Conservation (phyloP, 2,888 invertebrate genomes). For the Thera obeliscata region DNA sequence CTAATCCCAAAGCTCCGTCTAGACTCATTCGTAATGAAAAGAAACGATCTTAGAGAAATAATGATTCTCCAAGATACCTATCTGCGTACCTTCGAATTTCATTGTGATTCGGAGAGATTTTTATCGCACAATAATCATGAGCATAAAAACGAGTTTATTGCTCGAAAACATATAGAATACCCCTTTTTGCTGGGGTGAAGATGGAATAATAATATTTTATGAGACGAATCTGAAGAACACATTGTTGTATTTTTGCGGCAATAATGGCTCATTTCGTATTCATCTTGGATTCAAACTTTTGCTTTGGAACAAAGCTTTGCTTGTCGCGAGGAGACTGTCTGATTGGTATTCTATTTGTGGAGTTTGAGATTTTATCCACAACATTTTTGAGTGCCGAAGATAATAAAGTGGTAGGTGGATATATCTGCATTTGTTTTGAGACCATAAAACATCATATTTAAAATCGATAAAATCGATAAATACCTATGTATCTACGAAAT, state of each 20-base stretch:
- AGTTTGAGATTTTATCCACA: slow-evolving; percentile 22
- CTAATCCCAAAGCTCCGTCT: slow-evolving; percentile 21
- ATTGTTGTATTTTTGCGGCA: slow-evolving; percentile 36
- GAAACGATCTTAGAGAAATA: slow-evolving; percentile 22
- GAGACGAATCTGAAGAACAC: slow-evolving; percentile 35
- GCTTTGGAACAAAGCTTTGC: slow-evolving; percentile 40
- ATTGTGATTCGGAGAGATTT: slow-evolving; percentile 34
- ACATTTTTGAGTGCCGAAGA: slow-evolving; percentile 5
- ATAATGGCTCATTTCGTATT: slow-evolving; percentile 41
- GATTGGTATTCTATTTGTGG: slow-evolving; percentile 35
- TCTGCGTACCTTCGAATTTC: slow-evolving; percentile 27
- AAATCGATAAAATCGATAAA: no score
- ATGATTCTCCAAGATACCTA: slow-evolving; percentile 11
- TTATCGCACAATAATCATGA: slow-evolving; percentile 37
- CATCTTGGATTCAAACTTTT: slow-evolving; percentile 37
- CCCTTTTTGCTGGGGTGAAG: slow-evolving; percentile 35
- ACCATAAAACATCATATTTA: no score
- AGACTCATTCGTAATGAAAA: slow-evolving; percentile 24
- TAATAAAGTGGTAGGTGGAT: neutral
- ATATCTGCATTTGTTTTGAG: neutral
- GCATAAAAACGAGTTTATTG: slow-evolving; percentile 36
- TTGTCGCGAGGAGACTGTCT: slow-evolving; percentile 30
- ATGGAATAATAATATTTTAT: slow-evolving; percentile 37
- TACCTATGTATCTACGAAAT: no score
- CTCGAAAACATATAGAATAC: slow-evolving; percentile 36